Percentiles rank a stretch among this genome's conserved stretches.
These are phyloP conservation scores for Aphaenogaster ashmeadi DNA, from an alignment of 1,140 invertebrate species.

Conservation along the genomic window DNA sequence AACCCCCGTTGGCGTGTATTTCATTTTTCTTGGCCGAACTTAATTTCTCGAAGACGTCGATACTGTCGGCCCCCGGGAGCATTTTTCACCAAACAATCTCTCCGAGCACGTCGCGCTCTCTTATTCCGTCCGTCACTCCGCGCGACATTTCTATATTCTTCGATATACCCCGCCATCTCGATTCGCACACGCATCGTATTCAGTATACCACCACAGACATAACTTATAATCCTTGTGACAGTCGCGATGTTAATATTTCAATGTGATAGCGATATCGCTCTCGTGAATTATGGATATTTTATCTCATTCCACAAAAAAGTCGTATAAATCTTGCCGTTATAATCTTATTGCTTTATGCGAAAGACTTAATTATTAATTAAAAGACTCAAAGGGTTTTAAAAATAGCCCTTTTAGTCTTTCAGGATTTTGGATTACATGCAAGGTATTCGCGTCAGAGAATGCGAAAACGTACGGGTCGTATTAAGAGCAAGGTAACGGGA, in stretches of 20 bases:
- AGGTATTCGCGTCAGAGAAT: background rate
- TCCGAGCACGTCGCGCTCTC: conserved; percentile 32
- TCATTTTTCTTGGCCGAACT: conserved; percentile 71
- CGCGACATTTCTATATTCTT: conserved; percentile 33
- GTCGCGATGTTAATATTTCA: conserved; percentile 31
- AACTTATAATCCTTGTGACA: conserved; percentile 23
- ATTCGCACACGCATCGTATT: conserved; percentile 12
- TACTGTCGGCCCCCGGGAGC: conserved; percentile 43
- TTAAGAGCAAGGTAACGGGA: background rate
- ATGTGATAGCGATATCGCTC: background rate
- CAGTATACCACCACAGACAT: background rate
- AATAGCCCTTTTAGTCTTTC: background rate
- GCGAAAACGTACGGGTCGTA: background rate
- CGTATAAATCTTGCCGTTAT: background rate
- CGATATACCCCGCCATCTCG: conserved; percentile 35
- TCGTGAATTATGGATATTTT: background rate
- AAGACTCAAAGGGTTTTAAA: background rate
- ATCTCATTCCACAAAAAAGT: background rate
- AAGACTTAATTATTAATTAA: background rate
- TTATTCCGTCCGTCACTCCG: conserved; percentile 43
- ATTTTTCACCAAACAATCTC: conserved; percentile 54
- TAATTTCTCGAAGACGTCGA: conserved; percentile 64
- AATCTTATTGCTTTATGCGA: background rate
- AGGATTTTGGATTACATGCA: background rate
- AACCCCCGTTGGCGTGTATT: conserved; percentile 41